These are phyloP conservation scores for Xylocampa areola DNA, from an alignment of 2,888 invertebrate genomes.

Conservation along the genomic window DNA sequence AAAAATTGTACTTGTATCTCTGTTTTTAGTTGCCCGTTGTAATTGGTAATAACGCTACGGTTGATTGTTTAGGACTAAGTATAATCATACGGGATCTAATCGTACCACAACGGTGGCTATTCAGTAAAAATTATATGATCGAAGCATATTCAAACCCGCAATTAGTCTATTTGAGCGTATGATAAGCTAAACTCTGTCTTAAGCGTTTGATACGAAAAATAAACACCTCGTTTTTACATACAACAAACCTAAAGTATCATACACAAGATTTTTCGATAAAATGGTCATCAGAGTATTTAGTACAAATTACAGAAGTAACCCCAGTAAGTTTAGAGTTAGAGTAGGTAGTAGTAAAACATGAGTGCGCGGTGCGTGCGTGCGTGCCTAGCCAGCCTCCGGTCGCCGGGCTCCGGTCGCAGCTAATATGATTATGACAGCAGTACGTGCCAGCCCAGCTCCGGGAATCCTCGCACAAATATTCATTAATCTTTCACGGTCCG, in stretches of 20 bases:
- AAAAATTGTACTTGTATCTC: constrained; percentile 44
- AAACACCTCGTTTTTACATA: too few relatives aligned
- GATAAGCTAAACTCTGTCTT: not conserved
- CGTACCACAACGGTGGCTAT: constrained; percentile 1
- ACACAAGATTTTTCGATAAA: not conserved
- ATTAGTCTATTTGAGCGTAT: too few relatives aligned
- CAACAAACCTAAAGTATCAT: not conserved
- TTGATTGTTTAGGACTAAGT: constrained; percentile 45
- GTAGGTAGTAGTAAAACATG: constrained; percentile 60
- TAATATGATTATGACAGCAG: constrained; percentile 90
- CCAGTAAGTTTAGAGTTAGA: constrained; percentile 32
- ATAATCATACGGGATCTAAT: constrained; percentile 20
- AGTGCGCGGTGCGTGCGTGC: constrained; percentile 76
- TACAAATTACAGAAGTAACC: constrained; percentile 22
- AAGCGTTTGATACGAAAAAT: too few relatives aligned
- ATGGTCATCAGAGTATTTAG: constrained; percentile 11
- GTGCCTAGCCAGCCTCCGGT: constrained; percentile 83
- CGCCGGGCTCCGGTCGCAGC: constrained; percentile 84
- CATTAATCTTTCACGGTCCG: constrained; percentile 90
- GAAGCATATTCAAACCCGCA: not conserved
- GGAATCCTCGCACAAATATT: constrained; percentile 89
- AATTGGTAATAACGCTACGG: constrained; percentile 49
- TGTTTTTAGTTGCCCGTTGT: constrained; percentile 50
- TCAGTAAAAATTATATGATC: too few relatives aligned
- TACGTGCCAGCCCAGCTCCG: constrained; percentile 88